phyloP scores from a whole-genome alignment of 2,888 invertebrate species.

The Cryptocephalus primarius region DNA sequence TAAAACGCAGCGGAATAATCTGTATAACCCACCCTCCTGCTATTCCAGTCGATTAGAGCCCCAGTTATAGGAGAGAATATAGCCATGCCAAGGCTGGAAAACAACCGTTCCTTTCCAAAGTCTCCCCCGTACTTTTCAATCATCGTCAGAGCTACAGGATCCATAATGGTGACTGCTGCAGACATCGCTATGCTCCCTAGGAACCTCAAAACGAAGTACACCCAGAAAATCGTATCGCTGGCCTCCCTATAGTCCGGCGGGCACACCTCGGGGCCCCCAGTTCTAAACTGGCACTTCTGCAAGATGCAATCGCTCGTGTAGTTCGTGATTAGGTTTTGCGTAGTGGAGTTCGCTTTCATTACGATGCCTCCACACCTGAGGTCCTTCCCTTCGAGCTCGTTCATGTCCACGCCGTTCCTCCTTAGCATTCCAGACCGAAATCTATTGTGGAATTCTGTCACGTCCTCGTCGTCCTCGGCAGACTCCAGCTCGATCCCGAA shows the following conservation, averaged over 20 bases:
- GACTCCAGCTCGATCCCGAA: conserved; percentile 65
- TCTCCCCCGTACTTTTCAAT: conserved; percentile 76
- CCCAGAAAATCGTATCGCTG: conserved; percentile 69
- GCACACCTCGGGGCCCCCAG: conserved; percentile 66
- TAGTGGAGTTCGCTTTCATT: conserved; percentile 54
- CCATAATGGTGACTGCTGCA: conserved; percentile 80
- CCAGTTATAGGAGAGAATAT: conserved; percentile 73
- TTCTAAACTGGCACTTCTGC: conserved; percentile 63
- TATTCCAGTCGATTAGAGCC: conserved; percentile 62
- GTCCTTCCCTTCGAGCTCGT: conserved; percentile 62
- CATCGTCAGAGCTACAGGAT: conserved; percentile 77
- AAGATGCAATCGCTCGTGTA: conserved; percentile 63
- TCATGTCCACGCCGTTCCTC: conserved; percentile 59
- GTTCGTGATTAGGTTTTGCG: conserved; percentile 46
- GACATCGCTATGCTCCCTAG: conserved; percentile 72
- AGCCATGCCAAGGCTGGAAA: conserved; percentile 74
- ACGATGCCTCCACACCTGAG: conserved; percentile 65
- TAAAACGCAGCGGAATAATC: conserved; percentile 86
- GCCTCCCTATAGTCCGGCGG: conserved; percentile 71
- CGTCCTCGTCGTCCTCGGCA: conserved; percentile 61
- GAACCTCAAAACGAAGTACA: conserved; percentile 70
- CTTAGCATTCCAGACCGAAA: conserved; percentile 55
- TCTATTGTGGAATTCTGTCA: conserved; percentile 62
- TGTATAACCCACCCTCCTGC: conserved; percentile 57
- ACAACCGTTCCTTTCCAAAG: conserved; percentile 69